Conservation (phyloP, 1,140 invertebrate genomes). For the Melitaea cinxia region DNA sequence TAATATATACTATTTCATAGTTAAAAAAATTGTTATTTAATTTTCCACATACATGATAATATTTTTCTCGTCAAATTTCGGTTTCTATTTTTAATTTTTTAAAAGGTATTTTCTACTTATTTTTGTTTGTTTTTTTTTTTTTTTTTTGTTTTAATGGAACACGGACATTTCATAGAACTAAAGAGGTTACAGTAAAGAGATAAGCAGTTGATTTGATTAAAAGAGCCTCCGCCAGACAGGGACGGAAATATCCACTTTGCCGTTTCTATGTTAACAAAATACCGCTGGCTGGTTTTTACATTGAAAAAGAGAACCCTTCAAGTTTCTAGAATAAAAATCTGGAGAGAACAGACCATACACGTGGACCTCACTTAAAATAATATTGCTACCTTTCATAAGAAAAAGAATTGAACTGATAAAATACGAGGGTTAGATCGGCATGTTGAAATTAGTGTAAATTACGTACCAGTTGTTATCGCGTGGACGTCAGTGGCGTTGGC, state of each 20-base stretch:
- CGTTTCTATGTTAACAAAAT: slow-evolving; percentile 33
- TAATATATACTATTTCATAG: no score
- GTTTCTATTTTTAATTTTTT: background rate
- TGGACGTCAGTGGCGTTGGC: slow-evolving; percentile 31
- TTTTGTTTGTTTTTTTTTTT: no score
- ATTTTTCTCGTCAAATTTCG: background rate
- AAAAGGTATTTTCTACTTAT: background rate
- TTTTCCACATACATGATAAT: no score
- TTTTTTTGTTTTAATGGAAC: no score
- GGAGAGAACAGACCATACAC: slow-evolving; percentile 8
- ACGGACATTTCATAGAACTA: slow-evolving; percentile 18
- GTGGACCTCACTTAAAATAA: background rate
- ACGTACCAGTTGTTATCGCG: slow-evolving; percentile 48
- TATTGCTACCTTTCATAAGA: background rate
- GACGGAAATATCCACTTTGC: slow-evolving; percentile 18
- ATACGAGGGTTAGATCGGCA: background rate
- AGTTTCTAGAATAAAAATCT: slow-evolving; percentile 12
- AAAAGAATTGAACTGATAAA: background rate
- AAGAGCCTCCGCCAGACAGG: slow-evolving; percentile 21
- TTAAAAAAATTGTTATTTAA: no score
- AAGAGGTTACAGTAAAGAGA: slow-evolving; percentile 34
- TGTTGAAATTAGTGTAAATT: slow-evolving; percentile 14
- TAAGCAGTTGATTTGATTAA: slow-evolving; percentile 41
- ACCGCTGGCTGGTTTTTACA: slow-evolving; percentile 11
- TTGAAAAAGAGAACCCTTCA: slow-evolving; percentile 17